These are phyloP conservation scores for Monopterus albus DNA, from an alignment of 2,113 vertebrate genomes.

Conservation along the genomic window DNA sequence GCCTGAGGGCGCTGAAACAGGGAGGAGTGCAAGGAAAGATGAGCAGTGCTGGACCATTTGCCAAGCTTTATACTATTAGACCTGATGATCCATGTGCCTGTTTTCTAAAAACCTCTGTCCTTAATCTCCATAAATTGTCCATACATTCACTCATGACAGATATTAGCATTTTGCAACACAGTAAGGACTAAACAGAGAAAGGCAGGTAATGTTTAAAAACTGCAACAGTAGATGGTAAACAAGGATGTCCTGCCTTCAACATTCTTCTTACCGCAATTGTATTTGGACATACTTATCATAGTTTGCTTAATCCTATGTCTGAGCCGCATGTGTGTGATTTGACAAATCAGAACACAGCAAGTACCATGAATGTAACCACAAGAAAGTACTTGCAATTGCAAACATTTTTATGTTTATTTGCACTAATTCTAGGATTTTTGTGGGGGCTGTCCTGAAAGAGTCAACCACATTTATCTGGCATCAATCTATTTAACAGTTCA, in stretches of 20 bases:
- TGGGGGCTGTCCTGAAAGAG: no score
- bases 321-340: constrained; percentile 6
- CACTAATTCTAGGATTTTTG: no score
- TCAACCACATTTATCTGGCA: no score
- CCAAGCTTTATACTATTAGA: not conserved
- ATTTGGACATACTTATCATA: not conserved
- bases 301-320: constrained; percentile 9
- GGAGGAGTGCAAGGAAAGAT: constrained; percentile 7
- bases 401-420: not conserved
- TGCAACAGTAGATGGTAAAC: not conserved
- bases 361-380: not conserved
- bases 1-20: constrained; percentile 34
- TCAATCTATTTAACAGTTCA: no score
- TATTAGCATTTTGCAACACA: no score
- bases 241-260: not conserved
- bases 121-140: no score
- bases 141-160: no score
- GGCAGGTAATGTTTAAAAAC: no score
- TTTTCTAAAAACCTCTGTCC: not conserved
- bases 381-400: not conserved
- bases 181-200: not conserved
- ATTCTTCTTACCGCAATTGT: not conserved
- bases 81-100: not conserved
- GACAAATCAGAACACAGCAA: not conserved
- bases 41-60: constrained; percentile 1